A percentile compares a stretch with the other conserved stretches of the same genome.
These are phyloP conservation scores for Lochmaea crataegi DNA, from an alignment of 2,888 invertebrate species.

Conservation along the genomic window DNA sequence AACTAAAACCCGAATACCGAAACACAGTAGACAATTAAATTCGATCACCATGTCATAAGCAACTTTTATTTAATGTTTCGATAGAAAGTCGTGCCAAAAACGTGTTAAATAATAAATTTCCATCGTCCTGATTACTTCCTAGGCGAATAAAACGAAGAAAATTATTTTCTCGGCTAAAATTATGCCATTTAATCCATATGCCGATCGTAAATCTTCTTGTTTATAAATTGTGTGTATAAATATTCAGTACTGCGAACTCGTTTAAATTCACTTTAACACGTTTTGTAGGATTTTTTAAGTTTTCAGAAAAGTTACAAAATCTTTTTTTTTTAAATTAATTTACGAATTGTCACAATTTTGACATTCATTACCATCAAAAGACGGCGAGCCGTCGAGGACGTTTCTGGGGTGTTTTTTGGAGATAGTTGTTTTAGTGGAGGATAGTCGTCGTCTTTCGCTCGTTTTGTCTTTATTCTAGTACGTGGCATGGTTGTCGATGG, in stretches of 20 bases:
- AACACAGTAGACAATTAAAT: conserved; percentile 4
- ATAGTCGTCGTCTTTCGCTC: too few species aligned
- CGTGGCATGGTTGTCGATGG: too few species aligned
- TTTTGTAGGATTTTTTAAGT: too few species aligned
- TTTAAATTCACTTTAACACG: background rate
- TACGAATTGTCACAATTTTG: too few species aligned
- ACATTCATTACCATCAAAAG: too few species aligned
- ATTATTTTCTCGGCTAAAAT: conserved; percentile 20
- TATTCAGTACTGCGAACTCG: background rate
- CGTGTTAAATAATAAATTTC: conserved; percentile 24
- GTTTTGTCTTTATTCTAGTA: too few species aligned
- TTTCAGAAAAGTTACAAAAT: too few species aligned
- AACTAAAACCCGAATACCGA: background rate
- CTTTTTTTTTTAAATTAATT: too few species aligned
- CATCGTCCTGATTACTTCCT: conserved; percentile 14
- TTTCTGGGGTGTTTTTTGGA: too few species aligned
- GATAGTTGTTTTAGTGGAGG: too few species aligned
- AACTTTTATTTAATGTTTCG: conserved; percentile 15
- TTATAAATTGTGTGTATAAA: background rate
- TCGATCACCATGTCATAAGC: conserved; percentile 12
- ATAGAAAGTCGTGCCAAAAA: conserved; percentile 17
- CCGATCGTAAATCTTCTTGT: conserved; percentile 23
- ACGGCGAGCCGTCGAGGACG: too few species aligned
- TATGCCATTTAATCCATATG: conserved; percentile 17
- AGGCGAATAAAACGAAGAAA: conserved; percentile 9